Percentiles rank a stretch among this genome's conserved stretches.
These are phyloP conservation scores for Syngnathus acus DNA, from an alignment of 2,797 vertebrate genomes.

Conservation along the genomic window DNA sequence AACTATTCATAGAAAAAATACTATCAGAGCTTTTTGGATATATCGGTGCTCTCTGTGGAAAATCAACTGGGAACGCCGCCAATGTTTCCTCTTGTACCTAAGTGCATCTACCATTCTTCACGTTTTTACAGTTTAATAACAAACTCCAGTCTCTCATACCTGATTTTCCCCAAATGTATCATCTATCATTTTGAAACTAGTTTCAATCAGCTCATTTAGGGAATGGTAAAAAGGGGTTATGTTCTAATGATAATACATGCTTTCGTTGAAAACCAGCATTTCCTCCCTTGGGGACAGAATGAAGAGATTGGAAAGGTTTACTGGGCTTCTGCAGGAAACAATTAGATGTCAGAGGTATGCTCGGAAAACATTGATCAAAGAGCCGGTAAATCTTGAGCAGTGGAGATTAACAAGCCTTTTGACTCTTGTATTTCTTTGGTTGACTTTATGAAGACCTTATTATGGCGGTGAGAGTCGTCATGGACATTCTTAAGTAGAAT, in stretches of 20 bases:
- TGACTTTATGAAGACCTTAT: constrained; percentile 2
- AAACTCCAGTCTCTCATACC: constrained; percentile 2
- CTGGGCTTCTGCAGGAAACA: constrained; percentile 28
- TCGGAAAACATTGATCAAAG: constrained; percentile 29
- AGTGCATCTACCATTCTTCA: constrained; percentile 13
- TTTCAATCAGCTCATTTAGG: constrained; percentile 12
- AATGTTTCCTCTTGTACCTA: constrained; percentile 12
- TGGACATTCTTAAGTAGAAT: background rate
- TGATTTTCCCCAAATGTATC: constrained; percentile 18
- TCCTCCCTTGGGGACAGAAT: constrained; percentile 20
- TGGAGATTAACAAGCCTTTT: constrained; percentile 17
- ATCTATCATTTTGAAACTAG: constrained; percentile 15
- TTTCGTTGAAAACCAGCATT: constrained; percentile 13
- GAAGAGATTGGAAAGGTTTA: constrained; percentile 41
- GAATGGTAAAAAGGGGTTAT: constrained; percentile 14
- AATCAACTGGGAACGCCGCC: constrained; percentile 30
- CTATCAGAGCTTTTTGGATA: constrained; percentile 19
- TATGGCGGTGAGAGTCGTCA: background rate
- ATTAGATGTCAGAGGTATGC: constrained; percentile 21
- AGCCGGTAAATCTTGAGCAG: constrained; percentile 19
- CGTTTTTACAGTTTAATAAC: constrained; percentile 36
- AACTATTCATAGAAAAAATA: constrained; percentile 16
- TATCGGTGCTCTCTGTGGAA: constrained; percentile 17
- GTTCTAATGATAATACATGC: constrained; percentile 20
- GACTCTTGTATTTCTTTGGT: constrained; percentile 22